Evolutionary conservation across 2,797 vertebrate genomes (phyloP).

Genomic region (Sphaeramia orbicularis): DNA sequence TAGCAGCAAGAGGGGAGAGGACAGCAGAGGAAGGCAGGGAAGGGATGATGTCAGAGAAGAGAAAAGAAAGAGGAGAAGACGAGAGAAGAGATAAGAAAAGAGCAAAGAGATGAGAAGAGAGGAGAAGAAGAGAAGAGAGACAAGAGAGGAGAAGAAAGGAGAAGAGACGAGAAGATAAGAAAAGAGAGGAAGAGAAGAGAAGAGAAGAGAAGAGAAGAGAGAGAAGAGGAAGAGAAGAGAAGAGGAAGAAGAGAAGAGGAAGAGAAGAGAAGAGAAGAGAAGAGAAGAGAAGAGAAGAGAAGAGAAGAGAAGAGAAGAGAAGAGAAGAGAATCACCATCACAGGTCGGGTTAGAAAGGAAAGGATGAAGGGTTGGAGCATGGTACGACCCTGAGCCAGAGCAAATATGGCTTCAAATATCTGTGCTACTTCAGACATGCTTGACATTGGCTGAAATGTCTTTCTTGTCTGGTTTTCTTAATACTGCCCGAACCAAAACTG

Average conservation of each 20-base stretch:
- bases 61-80: neutral
- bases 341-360: conserved; percentile 57
- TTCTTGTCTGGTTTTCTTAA: neutral
- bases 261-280: conserved; percentile 43
- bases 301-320: conserved; percentile 3
- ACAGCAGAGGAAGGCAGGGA: conserved; percentile 72
- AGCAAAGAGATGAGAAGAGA: too few species aligned
- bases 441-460: neutral
- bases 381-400: conserved; percentile 17
- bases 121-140: too few species aligned
- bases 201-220: conserved; percentile 1
- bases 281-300: conserved; percentile 56
- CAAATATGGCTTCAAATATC: neutral
- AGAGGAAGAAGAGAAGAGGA: conserved; percentile 68
- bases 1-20: conserved; percentile 81
- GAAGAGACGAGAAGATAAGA: conserved; percentile 38
- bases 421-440: neutral
- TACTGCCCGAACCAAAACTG: neutral
- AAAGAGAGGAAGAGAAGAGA: conserved; percentile 70
- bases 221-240: neutral
- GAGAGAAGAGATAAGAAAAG: neutral
- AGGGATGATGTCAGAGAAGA: conserved; percentile 18
- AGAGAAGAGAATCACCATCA: conserved; percentile 28
- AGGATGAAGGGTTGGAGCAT: conserved; percentile 32
- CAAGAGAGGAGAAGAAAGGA: conserved; percentile 6